Conservation (phyloP, 2,797 vertebrate genomes). For the Hapalemur alaotrensis region DNA sequence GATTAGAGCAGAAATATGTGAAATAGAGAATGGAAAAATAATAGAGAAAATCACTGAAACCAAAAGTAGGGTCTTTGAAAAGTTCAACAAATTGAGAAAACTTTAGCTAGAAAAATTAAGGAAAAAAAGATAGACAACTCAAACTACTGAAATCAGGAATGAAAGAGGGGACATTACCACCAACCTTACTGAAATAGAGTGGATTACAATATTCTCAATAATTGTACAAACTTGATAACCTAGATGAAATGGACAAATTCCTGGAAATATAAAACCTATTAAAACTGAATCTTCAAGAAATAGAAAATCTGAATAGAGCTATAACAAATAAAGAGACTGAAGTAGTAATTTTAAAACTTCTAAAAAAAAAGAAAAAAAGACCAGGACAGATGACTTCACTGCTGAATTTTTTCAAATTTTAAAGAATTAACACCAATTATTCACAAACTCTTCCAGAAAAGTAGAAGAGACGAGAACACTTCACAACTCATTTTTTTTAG, state of each 20-base stretch:
- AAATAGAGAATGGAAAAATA: neutral
- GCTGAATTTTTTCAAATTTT: neutral
- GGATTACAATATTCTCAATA: neutral
- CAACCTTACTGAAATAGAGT: neutral
- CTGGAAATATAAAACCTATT: neutral
- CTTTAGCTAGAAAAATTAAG: neutral
- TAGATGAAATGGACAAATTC: neutral
- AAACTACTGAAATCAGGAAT: neutral
- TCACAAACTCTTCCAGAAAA: neutral
- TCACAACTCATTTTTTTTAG: neutral
- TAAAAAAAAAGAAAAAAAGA: neutral
- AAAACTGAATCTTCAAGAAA: neutral
- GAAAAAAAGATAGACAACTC: neutral
- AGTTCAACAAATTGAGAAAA: neutral
- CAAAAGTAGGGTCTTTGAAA: neutral
- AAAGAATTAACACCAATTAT: neutral
- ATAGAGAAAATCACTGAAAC: neutral
- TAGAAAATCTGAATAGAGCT: no score
- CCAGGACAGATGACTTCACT: neutral
- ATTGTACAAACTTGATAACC: no score
- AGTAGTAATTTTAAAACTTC: neutral
- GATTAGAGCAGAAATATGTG: neutral
- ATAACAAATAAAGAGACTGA: neutral
- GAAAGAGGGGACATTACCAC: neutral
- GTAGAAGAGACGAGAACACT: neutral